Conservation (phyloP, 2,888 invertebrate species). For the Lasioglossum oenotherae region DNA sequence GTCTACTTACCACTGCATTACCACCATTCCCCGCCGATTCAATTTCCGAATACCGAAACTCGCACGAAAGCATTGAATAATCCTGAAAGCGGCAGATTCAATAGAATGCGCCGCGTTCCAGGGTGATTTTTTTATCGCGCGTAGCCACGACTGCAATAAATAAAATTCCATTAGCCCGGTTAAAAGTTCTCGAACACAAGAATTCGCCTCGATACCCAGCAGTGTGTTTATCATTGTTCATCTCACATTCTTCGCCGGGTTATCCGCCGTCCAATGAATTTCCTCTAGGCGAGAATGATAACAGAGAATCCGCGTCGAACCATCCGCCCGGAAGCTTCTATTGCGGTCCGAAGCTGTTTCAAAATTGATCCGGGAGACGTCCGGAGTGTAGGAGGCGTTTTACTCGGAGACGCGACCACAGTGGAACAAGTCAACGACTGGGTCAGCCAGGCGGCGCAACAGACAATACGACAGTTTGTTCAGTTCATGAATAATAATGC, state of each 20-base stretch:
- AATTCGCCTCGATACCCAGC: background rate
- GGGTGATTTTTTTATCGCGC: background rate
- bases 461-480: conserved; percentile 38
- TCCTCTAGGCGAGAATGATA: background rate
- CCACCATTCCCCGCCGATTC: background rate
- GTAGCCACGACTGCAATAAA: background rate
- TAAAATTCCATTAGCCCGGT: background rate
- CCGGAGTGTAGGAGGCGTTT: background rate
- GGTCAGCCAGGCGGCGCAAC: background rate
- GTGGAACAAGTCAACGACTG: conserved; percentile 16
- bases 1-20: no score
- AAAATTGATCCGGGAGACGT: background rate
- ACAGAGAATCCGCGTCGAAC: background rate
- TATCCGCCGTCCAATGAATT: background rate
- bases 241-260: background rate
- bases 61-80: background rate
- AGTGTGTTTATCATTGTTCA: background rate
- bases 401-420: background rate
- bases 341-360: background rate
- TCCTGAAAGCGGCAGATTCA: background rate
- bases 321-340: background rate
- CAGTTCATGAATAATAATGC: conserved; percentile 54
- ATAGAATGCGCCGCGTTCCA: background rate
- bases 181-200: background rate
- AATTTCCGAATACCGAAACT: background rate